phyloP scores from a whole-genome alignment of 2,888 invertebrate species.

The Argyra leucocephala region DNA sequence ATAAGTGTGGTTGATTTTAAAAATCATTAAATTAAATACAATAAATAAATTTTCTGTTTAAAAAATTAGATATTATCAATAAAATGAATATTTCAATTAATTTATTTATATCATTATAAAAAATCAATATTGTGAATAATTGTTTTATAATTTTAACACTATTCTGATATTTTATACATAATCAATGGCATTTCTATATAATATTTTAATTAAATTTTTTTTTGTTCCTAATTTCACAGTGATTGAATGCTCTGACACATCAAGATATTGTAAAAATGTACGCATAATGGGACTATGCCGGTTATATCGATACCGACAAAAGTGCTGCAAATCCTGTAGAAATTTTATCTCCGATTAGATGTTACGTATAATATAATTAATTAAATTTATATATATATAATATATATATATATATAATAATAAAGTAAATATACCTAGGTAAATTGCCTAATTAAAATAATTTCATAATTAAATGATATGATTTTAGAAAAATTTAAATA shows the following conservation, averaged over 20 bases:
- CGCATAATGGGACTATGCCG: conserved; percentile 82
- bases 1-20: no score
- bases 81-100: no score
- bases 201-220: conserved; percentile 32
- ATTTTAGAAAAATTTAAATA: not conserved
- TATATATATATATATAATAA: no score
- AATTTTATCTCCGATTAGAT: conserved; percentile 2
- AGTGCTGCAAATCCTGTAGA: conserved; percentile 78
- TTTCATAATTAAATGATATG: not conserved
- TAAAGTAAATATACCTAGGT: not conserved
- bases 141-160: no score
- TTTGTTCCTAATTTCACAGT: no score
- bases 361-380: not conserved
- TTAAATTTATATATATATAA: not conserved
- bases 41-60: no score
- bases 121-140: no score
- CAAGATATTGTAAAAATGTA: conserved; percentile 78
- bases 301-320: conserved; percentile 68
- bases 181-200: no score
- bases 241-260: conserved; percentile 67
- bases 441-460: not conserved
- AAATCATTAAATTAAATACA: no score
- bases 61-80: no score
- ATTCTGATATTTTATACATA: no score
- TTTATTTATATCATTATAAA: no score